A percentile compares a stretch with the other conserved stretches of the same genome.
Evolutionary conservation across 2,888 invertebrate species (phyloP).

Genomic region (Lissocephala sabroskyi): DNA sequence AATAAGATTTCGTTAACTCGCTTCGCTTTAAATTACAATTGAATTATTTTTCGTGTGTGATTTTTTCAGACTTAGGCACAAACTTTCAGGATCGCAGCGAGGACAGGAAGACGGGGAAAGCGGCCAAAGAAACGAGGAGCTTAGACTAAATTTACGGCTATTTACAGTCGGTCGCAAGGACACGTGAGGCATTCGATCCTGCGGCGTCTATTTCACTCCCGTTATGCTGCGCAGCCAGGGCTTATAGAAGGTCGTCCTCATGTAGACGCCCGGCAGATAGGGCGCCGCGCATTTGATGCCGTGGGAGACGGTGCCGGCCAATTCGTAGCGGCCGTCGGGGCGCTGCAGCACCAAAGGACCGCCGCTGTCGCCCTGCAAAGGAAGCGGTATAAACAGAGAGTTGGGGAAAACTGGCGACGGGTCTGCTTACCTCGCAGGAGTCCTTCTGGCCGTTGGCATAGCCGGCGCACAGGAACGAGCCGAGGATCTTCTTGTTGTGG

Average conservation of each 20-base stretch:
- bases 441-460: conserved; percentile 94
- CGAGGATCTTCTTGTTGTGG: conserved; percentile 88
- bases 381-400: no score
- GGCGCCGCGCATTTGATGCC: conserved; percentile 96
- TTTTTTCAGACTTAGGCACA: not conserved
- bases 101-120: no score
- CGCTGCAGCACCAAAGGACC: conserved; percentile 90
- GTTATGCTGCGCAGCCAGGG: conserved; percentile 92
- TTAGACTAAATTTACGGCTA: not conserved
- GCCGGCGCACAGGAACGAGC: conserved; percentile 92
- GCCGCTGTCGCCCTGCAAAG: conserved; percentile 89
- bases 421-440: conserved; percentile 85
- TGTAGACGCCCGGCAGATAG: conserved; percentile 93
- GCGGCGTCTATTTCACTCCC: conserved; percentile 77
- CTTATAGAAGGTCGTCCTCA: conserved; percentile 93
- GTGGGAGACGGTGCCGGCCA: conserved; percentile 93
- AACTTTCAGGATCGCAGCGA: not conserved
- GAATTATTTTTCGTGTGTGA: not conserved
- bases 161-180: conserved; percentile 1
- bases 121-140: no score
- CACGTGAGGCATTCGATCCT: no score
- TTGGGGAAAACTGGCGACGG: no score
- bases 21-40: not conserved
- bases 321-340: conserved; percentile 87
- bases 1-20: conserved; percentile 1